These are phyloP conservation scores for Tonatia bakeri DNA, from an alignment of 2,113 vertebrate genomes.

Conservation along the genomic window DNA sequence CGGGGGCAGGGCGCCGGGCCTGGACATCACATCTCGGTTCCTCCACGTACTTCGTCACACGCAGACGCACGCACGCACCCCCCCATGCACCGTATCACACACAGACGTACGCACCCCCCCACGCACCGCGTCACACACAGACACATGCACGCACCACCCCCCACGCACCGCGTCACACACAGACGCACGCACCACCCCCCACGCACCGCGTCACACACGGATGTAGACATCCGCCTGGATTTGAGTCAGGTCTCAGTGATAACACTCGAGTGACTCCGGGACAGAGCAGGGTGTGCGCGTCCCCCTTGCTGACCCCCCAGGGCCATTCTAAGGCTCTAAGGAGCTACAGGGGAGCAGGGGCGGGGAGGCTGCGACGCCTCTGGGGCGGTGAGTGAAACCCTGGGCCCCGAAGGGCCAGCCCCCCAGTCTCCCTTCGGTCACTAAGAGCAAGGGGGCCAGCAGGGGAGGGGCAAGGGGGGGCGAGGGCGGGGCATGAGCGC, in stretches of 20 bases:
- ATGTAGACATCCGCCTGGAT: neutral
- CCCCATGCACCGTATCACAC: neutral
- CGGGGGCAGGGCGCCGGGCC: neutral
- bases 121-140: no score
- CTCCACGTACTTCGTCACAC: fast-evolving
- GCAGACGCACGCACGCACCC: no score
- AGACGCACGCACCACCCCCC: no score
- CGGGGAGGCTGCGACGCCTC: neutral
- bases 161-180: no score
- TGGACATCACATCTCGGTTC: neutral
- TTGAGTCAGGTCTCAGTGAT: neutral
- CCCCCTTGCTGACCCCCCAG: neutral
- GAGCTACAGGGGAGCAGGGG: neutral
- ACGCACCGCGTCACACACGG: no score
- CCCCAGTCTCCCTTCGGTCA: no score
- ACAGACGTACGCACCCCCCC: neutral
- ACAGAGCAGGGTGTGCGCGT: neutral
- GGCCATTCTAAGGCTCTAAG: no score
- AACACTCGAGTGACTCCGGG: neutral
- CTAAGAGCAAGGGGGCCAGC: neutral
- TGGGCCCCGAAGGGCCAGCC: neutral
- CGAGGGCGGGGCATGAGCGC: neutral
- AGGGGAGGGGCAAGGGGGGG: neutral
- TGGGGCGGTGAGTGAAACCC: neutral
- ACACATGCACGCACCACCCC: no score